Percentiles rank a stretch among this genome's conserved stretches.
phyloP scores from a whole-genome alignment of 2,797 vertebrate genomes.

The Poecilia velifera region DNA sequence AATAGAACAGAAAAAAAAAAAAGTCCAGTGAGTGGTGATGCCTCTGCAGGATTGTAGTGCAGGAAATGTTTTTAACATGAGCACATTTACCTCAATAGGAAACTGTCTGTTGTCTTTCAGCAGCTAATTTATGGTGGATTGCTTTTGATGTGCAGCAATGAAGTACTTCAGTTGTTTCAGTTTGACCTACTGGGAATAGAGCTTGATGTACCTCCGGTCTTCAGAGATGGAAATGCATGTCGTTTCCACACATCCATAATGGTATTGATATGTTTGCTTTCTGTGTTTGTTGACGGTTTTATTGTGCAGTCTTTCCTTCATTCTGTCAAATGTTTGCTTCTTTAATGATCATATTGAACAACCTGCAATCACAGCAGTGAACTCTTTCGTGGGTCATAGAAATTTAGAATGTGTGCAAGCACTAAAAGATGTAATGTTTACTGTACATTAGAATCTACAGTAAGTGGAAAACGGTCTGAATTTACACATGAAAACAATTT shows the following conservation, averaged over 20 bases:
- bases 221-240: slow-evolving; percentile 63
- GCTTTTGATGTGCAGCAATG: slow-evolving; percentile 71
- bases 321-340: slow-evolving; percentile 10
- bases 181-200: slow-evolving; percentile 78
- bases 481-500: slow-evolving; percentile 52
- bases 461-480: slow-evolving; percentile 54
- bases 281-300: slow-evolving; percentile 55
- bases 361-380: slow-evolving; percentile 32
- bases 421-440: slow-evolving; percentile 35
- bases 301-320: slow-evolving; percentile 30
- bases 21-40: neutral
- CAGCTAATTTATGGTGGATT: slow-evolving; percentile 64
- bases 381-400: slow-evolving; percentile 19
- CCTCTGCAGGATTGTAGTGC: slow-evolving; percentile 54
- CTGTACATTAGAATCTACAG: slow-evolving; percentile 44
- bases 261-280: slow-evolving; percentile 64
- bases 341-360: slow-evolving; percentile 39
- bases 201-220: slow-evolving; percentile 60
- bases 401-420: neutral
- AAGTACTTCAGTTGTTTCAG: slow-evolving; percentile 68
- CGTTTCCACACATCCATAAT: slow-evolving; percentile 47
- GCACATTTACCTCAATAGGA: slow-evolving; percentile 75
- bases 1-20: neutral
- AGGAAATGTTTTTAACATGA: slow-evolving; percentile 78
- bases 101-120: slow-evolving; percentile 74